phyloP scores from a whole-genome alignment of 2,888 invertebrate genomes.

The Aelia acuminata region DNA sequence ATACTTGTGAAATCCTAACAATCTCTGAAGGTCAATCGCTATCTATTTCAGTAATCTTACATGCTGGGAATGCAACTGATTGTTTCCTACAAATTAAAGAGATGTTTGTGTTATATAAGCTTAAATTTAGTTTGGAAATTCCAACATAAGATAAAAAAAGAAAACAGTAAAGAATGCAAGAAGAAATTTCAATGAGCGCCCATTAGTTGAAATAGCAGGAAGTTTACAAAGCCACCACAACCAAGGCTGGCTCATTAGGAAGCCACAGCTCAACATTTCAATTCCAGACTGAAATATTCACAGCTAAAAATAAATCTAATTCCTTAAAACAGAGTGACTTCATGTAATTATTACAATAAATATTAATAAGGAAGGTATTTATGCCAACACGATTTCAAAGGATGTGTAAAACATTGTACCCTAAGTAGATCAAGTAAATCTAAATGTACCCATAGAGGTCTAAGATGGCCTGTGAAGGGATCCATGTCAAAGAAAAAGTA shows the following conservation, averaged over 20 bases:
- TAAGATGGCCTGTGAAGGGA: too few species aligned
- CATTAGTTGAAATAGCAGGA: neutral
- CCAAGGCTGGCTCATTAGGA: neutral
- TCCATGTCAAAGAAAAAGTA: too few species aligned
- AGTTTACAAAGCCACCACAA: neutral
- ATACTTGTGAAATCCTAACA: neutral
- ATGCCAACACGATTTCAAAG: too few species aligned
- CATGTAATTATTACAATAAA: too few species aligned
- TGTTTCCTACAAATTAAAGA: neutral
- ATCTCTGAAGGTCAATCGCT: neutral
- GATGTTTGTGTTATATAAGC: neutral
- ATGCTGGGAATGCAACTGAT: neutral
- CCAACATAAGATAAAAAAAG: neutral
- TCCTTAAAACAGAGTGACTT: too few species aligned
- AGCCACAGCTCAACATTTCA: neutral
- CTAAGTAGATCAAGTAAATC: too few species aligned
- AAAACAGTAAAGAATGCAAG: neutral
- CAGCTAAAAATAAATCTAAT: neutral
- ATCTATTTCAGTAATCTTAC: neutral
- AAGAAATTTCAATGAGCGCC: neutral
- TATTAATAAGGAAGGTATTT: too few species aligned
- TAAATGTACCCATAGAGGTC: too few species aligned
- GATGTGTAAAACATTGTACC: too few species aligned
- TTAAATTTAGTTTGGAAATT: neutral
- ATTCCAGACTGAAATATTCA: neutral